These are phyloP conservation scores for Drosophila algonquin DNA, from an alignment of 2,888 invertebrate genomes.

Conservation along the genomic window DNA sequence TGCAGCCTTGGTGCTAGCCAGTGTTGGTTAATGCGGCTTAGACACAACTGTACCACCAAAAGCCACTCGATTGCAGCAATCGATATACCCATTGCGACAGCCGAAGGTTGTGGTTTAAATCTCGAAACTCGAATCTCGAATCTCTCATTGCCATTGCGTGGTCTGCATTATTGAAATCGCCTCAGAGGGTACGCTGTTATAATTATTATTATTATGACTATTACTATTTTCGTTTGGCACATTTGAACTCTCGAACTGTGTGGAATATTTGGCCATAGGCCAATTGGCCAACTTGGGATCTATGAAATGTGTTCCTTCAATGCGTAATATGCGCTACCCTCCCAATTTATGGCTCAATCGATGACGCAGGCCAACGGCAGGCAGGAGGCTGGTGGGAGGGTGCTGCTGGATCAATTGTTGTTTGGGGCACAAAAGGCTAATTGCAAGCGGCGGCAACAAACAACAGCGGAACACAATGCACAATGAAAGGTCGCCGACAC, in stretches of 20 bases:
- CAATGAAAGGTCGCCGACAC: background rate
- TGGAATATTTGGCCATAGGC: background rate
- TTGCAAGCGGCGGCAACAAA: conserved; percentile 57
- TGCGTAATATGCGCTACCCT: conserved; percentile 58
- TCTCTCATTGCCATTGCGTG: background rate
- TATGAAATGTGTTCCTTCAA: conserved; percentile 9
- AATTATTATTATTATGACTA: background rate
- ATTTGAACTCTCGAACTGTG: background rate
- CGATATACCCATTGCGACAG: background rate
- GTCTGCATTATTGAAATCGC: background rate
- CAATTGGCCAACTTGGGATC: background rate
- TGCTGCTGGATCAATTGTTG: conserved; percentile 4
- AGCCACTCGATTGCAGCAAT: background rate
- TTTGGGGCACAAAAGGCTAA: conserved; percentile 59
- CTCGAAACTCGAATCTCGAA: background rate
- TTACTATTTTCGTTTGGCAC: background rate
- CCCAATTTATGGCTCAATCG: conserved; percentile 69
- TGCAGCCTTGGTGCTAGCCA: background rate
- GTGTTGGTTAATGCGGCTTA: background rate
- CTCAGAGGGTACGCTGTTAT: background rate
- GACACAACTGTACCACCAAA: background rate
- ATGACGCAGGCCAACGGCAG: conserved; percentile 46
- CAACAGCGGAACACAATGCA: conserved; percentile 8
- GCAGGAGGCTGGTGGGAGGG: background rate
- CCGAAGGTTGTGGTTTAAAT: background rate